Evolutionary conservation across 2,888 invertebrate species (phyloP).

Genomic region (Metalampra italica): DNA sequence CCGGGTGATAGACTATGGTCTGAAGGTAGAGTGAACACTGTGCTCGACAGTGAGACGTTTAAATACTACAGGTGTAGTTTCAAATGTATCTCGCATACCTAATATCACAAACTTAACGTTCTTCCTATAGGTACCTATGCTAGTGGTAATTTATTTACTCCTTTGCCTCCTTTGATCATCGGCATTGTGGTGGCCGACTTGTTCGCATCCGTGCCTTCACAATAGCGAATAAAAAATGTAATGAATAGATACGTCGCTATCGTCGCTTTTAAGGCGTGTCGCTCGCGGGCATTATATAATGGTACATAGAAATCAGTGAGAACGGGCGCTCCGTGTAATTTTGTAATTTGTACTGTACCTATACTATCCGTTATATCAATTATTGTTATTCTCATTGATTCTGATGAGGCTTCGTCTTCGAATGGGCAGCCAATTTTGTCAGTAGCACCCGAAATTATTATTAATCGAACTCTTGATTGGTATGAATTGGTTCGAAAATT

Average conservation of each 20-base stretch:
- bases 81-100: too few relatives aligned
- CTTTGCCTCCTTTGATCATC: too few relatives aligned
- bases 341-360: conserved; percentile 26
- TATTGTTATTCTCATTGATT: conserved; percentile 10
- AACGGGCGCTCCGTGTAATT: conserved; percentile 25
- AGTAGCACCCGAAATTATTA: not conserved
- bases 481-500: too few relatives aligned
- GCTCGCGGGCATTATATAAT: conserved; percentile 31
- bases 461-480: not conserved
- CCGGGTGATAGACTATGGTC: too few relatives aligned
- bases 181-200: not conserved
- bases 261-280: conserved; percentile 27
- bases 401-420: conserved; percentile 14
- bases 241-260: conserved; percentile 46
- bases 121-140: too few relatives aligned
- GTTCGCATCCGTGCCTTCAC: conserved; percentile 14
- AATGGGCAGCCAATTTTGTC: conserved; percentile 12
- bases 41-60: too few relatives aligned
- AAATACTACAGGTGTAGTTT: too few relatives aligned
- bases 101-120: too few relatives aligned
- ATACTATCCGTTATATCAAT: conserved; percentile 21
- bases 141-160: too few relatives aligned
- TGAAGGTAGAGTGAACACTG: too few relatives aligned
- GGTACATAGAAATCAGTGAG: conserved; percentile 21
- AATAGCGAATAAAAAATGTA: conserved; percentile 37